These are phyloP conservation scores for Diorhabda sublineata DNA, from an alignment of 1,140 invertebrate genomes.

Conservation along the genomic window DNA sequence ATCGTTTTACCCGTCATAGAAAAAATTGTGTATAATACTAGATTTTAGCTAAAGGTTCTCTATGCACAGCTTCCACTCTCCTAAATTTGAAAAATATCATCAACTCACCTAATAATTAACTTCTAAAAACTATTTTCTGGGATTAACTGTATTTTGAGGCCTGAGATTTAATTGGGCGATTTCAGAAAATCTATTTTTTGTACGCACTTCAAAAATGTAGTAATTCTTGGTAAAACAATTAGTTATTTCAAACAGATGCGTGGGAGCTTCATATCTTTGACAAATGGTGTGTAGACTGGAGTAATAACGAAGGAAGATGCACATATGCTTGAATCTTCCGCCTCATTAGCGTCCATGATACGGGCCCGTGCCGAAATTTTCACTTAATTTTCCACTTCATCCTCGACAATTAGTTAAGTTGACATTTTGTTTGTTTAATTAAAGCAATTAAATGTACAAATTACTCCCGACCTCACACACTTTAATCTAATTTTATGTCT, in stretches of 20 bases:
- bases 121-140: too few species aligned
- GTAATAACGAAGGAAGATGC: slow-evolving; percentile 1
- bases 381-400: slow-evolving; percentile 31
- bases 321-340: slow-evolving; percentile 10
- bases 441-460: slow-evolving; percentile 24
- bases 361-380: slow-evolving; percentile 31
- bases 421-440: slow-evolving; percentile 29
- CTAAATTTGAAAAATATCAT: too few species aligned
- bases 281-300: slow-evolving; percentile 15
- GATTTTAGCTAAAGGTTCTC: too few species aligned
- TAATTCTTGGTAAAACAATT: too few species aligned
- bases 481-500: slow-evolving; percentile 13
- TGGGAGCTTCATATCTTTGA: slow-evolving; percentile 7
- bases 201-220: too few species aligned
- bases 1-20: too few species aligned
- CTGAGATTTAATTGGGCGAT: too few species aligned
- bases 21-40: too few species aligned
- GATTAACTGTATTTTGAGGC: too few species aligned
- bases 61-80: too few species aligned
- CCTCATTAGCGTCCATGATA: slow-evolving; percentile 20
- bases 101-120: too few species aligned
- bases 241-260: slow-evolving; percentile 5
- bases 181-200: too few species aligned
- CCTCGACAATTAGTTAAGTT: slow-evolving; percentile 21
- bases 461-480: slow-evolving; percentile 27